Conservation (phyloP, 2,113 vertebrate genomes). For the Triplophysa siluroides region DNA sequence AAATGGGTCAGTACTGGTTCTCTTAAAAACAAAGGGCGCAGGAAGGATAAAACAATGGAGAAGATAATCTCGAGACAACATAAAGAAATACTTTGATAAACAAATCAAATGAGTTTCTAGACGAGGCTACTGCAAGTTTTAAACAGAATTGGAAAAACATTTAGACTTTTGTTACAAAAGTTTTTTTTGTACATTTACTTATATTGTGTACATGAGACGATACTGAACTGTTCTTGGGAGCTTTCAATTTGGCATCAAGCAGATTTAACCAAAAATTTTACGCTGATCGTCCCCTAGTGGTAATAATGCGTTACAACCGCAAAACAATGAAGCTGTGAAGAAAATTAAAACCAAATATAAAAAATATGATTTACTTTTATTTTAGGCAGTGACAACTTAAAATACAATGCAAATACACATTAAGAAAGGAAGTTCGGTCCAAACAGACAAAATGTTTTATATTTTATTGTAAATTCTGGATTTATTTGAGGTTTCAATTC, state of each 20-base stretch:
- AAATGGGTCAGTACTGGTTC: slow-evolving; percentile 15
- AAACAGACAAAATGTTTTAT: slow-evolving; percentile 38
- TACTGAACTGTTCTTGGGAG: neutral
- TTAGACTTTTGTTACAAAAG: neutral
- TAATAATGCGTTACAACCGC: too few species aligned
- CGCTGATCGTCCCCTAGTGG: neutral
- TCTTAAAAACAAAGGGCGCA: neutral
- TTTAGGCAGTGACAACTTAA: neutral
- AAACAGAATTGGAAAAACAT: neutral
- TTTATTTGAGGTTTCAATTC: slow-evolving; percentile 44
- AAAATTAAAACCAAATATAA: neutral
- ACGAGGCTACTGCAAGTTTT: neutral
- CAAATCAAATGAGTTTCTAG: neutral
- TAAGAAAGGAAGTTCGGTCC: slow-evolving; percentile 28
- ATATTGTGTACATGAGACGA: neutral
- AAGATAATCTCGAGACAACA: neutral
- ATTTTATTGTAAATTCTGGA: slow-evolving; percentile 52
- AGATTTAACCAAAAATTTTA: neutral
- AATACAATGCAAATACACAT: neutral
- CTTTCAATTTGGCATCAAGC: neutral
- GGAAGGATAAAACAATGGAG: neutral
- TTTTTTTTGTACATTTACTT: too few species aligned
- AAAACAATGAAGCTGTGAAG: neutral
- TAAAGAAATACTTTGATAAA: neutral
- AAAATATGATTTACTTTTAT: neutral